Evolutionary conservation across 2,113 vertebrate genomes (phyloP), one percentile per base, ranked within the genome.

Genomic region (Anarrhichthys ocellatus): DNA sequence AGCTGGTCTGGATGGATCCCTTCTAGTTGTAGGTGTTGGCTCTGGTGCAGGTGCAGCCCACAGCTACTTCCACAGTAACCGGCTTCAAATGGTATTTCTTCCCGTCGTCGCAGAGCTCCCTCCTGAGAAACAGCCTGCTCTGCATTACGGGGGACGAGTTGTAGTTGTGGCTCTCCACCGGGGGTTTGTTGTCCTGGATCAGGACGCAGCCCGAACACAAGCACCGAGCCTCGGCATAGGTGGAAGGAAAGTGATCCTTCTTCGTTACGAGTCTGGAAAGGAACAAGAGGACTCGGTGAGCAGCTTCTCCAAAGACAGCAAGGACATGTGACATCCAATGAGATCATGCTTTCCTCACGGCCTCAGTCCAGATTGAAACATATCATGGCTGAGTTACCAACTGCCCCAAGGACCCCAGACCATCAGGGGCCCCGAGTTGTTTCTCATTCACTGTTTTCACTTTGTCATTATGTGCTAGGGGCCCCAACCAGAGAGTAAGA

Each of bases 191-290:
- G 1, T 5, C 5, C 67, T 83, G 91, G 24, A 80, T 38, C 0
- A 95, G 90, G 71, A 99, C 94, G 87, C 97, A 98, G 9, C 97
- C 96, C 0, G 56, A 14, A 78, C 97, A 98, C 48, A 97, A 94
- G 61, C 97, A 98, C 79, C 95, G 74, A 0, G 97, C 98, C 2
- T 96, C 92, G 0, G 94, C 89, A 42, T 97, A 89, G 48, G 88
- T 87, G 54, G 74, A 79, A 0, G 97, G 98, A 69, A 92, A 95
- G 32, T 96, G 92, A 67, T 91, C 81, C 81, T 93, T 58, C 0
- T 94, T 90, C 0, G 50, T 76, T 2, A 94, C 85, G 0, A 87
- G 70, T 2, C 97, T 98, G 94, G 0, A 38, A 73, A 42, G 2
- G 62, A 18, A 64, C 0, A 48, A 44, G 5, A 68, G 0, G 48